Base-by-base conservation (phyloP, 1,140 invertebrate genomes). In the Arion vulgaris region DNA sequence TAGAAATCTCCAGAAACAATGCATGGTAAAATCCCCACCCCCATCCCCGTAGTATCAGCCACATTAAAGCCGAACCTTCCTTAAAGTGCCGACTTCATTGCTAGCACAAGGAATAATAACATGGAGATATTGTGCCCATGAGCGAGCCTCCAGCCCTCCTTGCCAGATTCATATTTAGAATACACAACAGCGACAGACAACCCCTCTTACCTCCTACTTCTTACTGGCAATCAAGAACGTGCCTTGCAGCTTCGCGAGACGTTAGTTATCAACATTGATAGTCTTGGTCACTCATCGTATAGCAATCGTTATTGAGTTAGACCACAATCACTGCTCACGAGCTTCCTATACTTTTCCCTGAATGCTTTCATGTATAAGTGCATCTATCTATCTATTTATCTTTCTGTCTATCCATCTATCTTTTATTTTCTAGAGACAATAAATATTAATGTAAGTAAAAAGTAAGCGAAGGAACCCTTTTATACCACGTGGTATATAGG, bases 1-100 rank as follows among this genome's bases (percentile, higher is more conserved):
- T 32, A 66, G 62, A 66, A 66, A 32, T n/a, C n/a, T 66, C n/a
- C 2, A 66, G 28, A 32, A 66, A 66, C 62, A 66, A 66, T 66
- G 62, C 62, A n/a, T n/a, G n/a, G n/a, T n/a, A n/a, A n/a, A n/a
- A n/a, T n/a, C n/a, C n/a, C n/a, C n/a, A n/a, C n/a, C n/a, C n/a
- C n/a, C n/a, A n/a, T n/a, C 62, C 28, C n/a, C 9, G 62, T 7
- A 32, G 9, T 66, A 17, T 11, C 32, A 28, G 62, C 62, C n/a
- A 66, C 28, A 66, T 32, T 66, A 7, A 66, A 66, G 5, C 62
- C 62, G 28, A 5, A 2, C 28, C 4, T 66, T 66, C 19, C 62
- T 11, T n/a, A 66, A 66, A 32, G 5, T 28, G 11, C 19, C 2
- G n/a, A 0, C 62, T 66, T 2, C 62, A 66, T 32, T 57, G 5